Evolutionary conservation across 1,140 invertebrate genomes (phyloP).

Genomic region (Spodoptera frugiperda): DNA sequence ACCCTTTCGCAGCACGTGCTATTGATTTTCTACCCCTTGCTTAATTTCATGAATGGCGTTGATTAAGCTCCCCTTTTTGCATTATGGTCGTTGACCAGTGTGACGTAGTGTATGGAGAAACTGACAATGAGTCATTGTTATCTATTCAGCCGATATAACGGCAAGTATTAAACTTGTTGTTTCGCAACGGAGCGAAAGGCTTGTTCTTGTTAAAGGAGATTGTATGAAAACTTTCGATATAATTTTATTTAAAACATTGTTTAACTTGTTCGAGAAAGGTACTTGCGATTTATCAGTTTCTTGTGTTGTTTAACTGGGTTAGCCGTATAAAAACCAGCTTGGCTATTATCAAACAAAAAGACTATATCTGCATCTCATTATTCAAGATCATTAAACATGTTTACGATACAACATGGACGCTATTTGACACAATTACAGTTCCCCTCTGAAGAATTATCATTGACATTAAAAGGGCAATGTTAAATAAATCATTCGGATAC

Average conservation of each 20-base stretch:
- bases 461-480: background rate
- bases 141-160: conserved; percentile 43
- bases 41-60: conserved; percentile 15
- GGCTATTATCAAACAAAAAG: too few species aligned
- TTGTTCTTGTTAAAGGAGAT: conserved; percentile 16
- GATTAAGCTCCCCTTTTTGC: conserved; percentile 18
- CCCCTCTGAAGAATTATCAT: background rate
- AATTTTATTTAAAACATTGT: conserved; percentile 9
- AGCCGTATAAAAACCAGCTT: too few species aligned
- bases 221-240: conserved; percentile 5
- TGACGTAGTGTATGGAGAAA: conserved; percentile 28
- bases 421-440: background rate
- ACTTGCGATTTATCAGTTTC: background rate
- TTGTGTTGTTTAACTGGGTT: background rate
- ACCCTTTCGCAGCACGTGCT: conserved; percentile 35
- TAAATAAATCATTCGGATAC: background rate
- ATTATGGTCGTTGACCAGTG: conserved; percentile 15
- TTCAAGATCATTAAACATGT: background rate
- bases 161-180: conserved; percentile 38
- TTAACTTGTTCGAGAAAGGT: background rate
- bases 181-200: conserved; percentile 37
- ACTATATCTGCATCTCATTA: background rate
- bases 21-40: conserved; percentile 40
- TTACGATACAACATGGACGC: background rate
- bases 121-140: conserved; percentile 45